These are phyloP conservation scores for Mystacornis crossleyi DNA, from an alignment of 2,113 vertebrate species.

Conservation along the genomic window DNA sequence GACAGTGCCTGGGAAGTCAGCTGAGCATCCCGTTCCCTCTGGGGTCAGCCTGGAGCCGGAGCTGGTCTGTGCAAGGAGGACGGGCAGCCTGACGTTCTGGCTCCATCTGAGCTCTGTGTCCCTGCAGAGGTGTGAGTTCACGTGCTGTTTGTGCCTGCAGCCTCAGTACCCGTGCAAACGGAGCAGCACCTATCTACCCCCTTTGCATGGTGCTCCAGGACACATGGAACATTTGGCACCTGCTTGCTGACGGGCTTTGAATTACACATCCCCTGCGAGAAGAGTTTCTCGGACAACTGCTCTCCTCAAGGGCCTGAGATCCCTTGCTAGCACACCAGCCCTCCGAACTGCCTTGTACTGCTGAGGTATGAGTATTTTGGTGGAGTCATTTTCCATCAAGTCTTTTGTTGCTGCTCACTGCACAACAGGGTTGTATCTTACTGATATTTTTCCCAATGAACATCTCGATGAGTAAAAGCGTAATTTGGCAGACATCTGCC, in stretches of 20 bases:
- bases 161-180: accelerated
- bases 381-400: constrained; percentile 33
- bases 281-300: not conserved
- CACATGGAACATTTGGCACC: not conserved
- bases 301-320: not conserved
- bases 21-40: not conserved
- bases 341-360: constrained; percentile 25
- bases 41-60: not conserved
- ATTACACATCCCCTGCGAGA: accelerated
- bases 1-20: not conserved
- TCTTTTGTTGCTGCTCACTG: not conserved
- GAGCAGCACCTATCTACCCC: accelerated
- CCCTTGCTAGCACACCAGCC: not conserved
- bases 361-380: constrained; percentile 28
- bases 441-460: not conserved
- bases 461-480: not conserved
- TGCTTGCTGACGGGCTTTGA: not conserved
- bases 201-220: accelerated
- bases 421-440: not conserved
- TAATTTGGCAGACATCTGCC: constrained; percentile 35
- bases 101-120: not conserved
- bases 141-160: not conserved
- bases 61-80: not conserved
- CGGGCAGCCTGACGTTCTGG: not conserved
- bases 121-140: not conserved